A percentile compares a stretch with the other conserved stretches of the same genome.
These are phyloP conservation scores for Sebastolobus alascanus DNA, from an alignment of 2,797 vertebrate species.

Conservation along the genomic window DNA sequence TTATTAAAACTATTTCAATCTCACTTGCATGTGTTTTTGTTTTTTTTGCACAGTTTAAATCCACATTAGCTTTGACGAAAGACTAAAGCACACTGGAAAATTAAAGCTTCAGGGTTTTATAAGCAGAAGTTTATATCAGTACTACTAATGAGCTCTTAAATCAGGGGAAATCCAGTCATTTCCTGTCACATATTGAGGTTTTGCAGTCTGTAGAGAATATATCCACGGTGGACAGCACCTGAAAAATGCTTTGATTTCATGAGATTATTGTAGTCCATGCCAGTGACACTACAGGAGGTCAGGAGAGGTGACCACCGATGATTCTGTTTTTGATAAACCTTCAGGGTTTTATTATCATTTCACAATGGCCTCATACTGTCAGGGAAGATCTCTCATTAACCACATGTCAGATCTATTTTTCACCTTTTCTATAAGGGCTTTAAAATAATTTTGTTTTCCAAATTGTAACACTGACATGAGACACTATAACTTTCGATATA, in stretches of 20 bases:
- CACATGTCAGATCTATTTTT: background rate
- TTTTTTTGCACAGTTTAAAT: background rate
- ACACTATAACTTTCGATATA: background rate
- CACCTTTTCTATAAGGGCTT: background rate
- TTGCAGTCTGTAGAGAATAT: background rate
- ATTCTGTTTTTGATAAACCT: background rate
- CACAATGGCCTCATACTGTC: background rate
- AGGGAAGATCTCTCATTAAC: background rate
- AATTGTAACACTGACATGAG: background rate
- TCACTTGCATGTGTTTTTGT: background rate
- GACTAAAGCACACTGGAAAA: background rate
- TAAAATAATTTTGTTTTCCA: background rate
- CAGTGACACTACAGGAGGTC: background rate
- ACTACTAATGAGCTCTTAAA: background rate
- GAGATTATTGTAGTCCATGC: background rate
- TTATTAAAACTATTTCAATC: slow-evolving; percentile 68
- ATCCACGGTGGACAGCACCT: background rate
- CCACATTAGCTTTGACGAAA: background rate
- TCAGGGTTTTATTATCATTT: background rate
- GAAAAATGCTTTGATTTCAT: slow-evolving; percentile 1
- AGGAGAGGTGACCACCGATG: background rate
- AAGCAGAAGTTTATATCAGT: background rate
- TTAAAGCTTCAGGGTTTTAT: background rate
- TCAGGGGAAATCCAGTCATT: slow-evolving; percentile 1
- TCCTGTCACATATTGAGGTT: background rate